Base-by-base conservation (phyloP, 2,797 vertebrate species). In the Zalophus californianus region DNA sequence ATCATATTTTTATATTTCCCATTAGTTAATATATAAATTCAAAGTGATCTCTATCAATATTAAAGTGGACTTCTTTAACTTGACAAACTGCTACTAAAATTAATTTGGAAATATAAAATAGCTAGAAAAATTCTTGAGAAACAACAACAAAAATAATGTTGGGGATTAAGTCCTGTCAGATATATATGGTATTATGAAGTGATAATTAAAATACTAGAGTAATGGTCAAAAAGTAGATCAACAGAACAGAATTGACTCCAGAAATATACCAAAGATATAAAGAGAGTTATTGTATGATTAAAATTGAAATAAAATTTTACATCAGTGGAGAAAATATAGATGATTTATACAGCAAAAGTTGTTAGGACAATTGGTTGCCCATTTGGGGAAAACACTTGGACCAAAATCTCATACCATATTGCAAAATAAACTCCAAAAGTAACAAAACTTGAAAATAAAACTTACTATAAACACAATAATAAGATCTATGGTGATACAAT, bases 341-440 rank as follows among this genome's bases (percentile, higher is more conserved):
- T n/a, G 10, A 25, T 20, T 68, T 90, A n/a, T 62, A 62, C 56
- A 29, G 77, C n/a, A 52, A 25, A 92, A 58, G 50, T 48, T 90
- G 52, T 83, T 88, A 50, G 35, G 29, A 88, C 20, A 48, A 62
- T 18, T 83, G 12, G 16, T 52, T 90, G 84, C 2, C 5, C 13
- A 35, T 32, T n/a, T 54, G 1, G 8, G 38, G 7, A 20, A 56
- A 82, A 66, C 64, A 68, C 14, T n/a, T 66, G 29, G 54, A 78
- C n/a, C 48, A 78, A 16, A 62, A 44, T 94, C 32, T 94, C 73
- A 70, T 58, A 23, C 16, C 35, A 79, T 32, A 48, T 27, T 93
- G 78, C 20, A 90, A 94, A 89, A 94, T 87, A 92, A 79, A 68
- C 32, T 75, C 25, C 3, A 52, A 95, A 95, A 64, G 41, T 4